Base-by-base conservation (phyloP, 2,888 invertebrate genomes). In the Synergus gifuensis region DNA sequence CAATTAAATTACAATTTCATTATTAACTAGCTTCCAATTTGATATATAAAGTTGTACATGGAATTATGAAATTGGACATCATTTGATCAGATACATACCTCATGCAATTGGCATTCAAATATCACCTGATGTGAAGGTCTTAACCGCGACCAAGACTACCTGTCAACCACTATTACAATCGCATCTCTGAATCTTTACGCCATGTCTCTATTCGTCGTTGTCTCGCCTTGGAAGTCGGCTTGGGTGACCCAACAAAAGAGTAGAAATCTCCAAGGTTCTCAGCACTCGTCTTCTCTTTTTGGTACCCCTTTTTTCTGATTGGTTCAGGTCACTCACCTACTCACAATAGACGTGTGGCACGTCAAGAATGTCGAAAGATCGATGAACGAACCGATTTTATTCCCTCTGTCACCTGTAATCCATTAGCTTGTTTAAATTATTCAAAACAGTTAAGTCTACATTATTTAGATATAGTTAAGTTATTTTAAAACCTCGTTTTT, bases 231-330 rank as follows among this genome's bases (percentile, higher is more conserved):
- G 44, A 84, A 78, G 83, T 81, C 85, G 83, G 85, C 87, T 84
- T 86, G 87, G 86, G 88, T 87, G 87, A 88, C 80, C 87, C 80
- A 86, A 88, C 88, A 87, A 88, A 87, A 86, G 88, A 87, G 85
- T 84, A 85, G 85, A 87, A 87, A 86, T 83, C 85, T 85, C 86
- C 79, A 86, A 81, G 86, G 86, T 85, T 87, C 86, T 87, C 87
- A 54, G 28, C 73, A 28, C 54, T 73, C 16, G 7, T 54, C 54
- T n/a, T 46, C 12, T 69, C 8, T 46, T 54, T 73, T 54, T 73
- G n/a, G 54, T 73, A 73, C 46, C 36, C 73, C 49, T 73, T 73
- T 69, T 62, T 67, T 73, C 73, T 73, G 73, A 73, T 73, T 73
- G 54, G 40, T 73, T 54, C 73, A 73, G 73, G 73, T 73, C 73